Base-by-base conservation (phyloP, 1,140 invertebrate genomes). In the Cecropterus lyciades region DNA sequence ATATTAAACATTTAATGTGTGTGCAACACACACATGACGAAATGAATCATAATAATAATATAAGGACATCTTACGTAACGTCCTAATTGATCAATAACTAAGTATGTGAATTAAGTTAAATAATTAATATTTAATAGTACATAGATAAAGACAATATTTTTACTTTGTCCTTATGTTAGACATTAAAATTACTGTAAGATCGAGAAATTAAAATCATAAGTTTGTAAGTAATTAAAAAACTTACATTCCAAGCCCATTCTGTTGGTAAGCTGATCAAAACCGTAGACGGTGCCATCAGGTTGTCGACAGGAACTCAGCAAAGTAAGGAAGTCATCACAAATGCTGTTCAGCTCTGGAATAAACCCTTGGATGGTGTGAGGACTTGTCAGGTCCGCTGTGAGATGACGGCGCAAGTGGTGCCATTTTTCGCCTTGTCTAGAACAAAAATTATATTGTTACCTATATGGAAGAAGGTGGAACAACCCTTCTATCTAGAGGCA, bases 241-340 rank as follows among this genome's bases (percentile, higher is more conserved):
- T 93, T 89, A 96, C 95, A 95, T 93, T 98, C 97, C 8, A 98
- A 92, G 5, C 96, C 96, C 87, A 97, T 94, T 70, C 95, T 93
- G 78, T 96, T 96, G 2, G 95, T 95, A 40, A 96, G 93, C 40
- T 96, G 94, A 64, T 97, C 95, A 72, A 97, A 95, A 45, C 94
- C 93, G 1, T 75, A 69, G 0, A 96, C 93, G 11, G 93, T 84
- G 42, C 89, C 87, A 10, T 92, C 74, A 0, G 85, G 69, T 57
- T 93, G 84, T 48, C 94, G 89, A 64, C 93, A 92, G 14, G 87
- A 83, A 9, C 93, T 84, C 64, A 97, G 90, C 14, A 97, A 80
- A 16, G 94, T 91, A 10, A 97, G 93, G 79, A 98, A 96, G 85
- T 98, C 96, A 70, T 97, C 96, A 15, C 95, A 95, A 15, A 98